Evolutionary conservation across 1,140 invertebrate species (phyloP), one percentile per base, ranked within the genome.

Genomic region (Mamestra configurata): DNA sequence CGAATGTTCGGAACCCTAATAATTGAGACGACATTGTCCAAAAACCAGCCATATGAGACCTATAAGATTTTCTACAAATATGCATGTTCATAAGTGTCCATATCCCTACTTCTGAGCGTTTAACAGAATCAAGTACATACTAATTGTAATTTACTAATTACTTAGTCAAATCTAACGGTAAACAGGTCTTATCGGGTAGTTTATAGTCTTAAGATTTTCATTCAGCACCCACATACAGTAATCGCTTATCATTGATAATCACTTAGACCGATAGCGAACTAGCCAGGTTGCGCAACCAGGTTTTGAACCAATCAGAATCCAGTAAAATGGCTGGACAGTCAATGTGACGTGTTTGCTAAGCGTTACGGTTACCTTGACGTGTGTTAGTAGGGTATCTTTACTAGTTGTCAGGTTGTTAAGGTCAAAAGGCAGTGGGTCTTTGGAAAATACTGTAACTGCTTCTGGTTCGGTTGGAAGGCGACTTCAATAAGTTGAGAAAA

Each of bases 141-240:
- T 27, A 27, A 20, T 66, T n/a, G 11, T 70, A 27, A 70, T 24
- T 68, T 27, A 68, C 43, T 68, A 68, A 68, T 68, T 68, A 49
- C 64, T 22, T 7, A 22, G 40, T 40, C 27, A 31, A 37, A 68
- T 68, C 22, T 15, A 49, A 22, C 37, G 22, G 64, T 27, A 68
- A 68, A 68, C 64, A 15, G 35, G 40, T 27, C n/a, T 68, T 68
- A 68, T 68, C 64, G 49, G 37, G 11, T 49, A 68, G 8, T 68
- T 68, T 68, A 68, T 27, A 22, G 64, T 24, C 13, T 27, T 7
- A 0, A 49, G 40, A 68, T 68, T 68, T 40, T 70, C 66, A 70
- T 49, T 46, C 61, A 66, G 61, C 61, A 70, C 66, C 37, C 49
- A 43, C 11, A 15, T 70, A 46, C 59, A 35, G 0, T 43, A 70